Base-by-base conservation (phyloP, 2,888 invertebrate species). In the Laothoe populi region DNA sequence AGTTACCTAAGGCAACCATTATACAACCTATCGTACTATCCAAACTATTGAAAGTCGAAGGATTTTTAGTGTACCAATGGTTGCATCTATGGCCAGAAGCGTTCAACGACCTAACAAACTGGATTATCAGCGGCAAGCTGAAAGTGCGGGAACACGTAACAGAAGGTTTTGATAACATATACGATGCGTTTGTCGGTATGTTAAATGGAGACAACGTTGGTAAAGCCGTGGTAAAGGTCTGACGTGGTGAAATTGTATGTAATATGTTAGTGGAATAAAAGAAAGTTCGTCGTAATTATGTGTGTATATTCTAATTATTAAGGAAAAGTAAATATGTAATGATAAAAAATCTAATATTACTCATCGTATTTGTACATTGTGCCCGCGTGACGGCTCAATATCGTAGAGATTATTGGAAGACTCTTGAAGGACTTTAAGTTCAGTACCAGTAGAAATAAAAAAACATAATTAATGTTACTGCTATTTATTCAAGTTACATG, bases 111-210 rank as follows among this genome's bases (percentile, higher is more conserved):
- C 92, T 96, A 67, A 73, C 90, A 2, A 79, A 93, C 59, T 95
- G 95, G 95, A 93, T 96, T 65, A 85, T 88, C 40, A 93, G 93
- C 83, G 96, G 95, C n/a, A 94, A 96, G 79, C 70, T 97, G 23
- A 93, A 94, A 70, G 93, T 94, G 63, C 87, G 84, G 42, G 96
- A 96, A 83, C 95, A 95, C 1, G 79, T 95, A 0, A 95, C 95
- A 0, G 93, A 95, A 64, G 96, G 96, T 1, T 96, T 96, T 75
- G 95, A 96, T 61, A 95, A 96, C 61, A 90, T 95, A 81, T 94
- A 93, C 42, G 91, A 95, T 45, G 96, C 96, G 1, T 95, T 96
- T 68, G 81, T 94, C 24, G 95, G 94, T 26, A 93, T 96, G 90
- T 83, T 93, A 4, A 80, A 79, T 11, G 96, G 96, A n/a, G 93